A percentile compares a stretch with the other conserved stretches of the same genome.
phyloP scores from a whole-genome alignment of 2,888 invertebrate species.

The Rhingia rostrata region DNA sequence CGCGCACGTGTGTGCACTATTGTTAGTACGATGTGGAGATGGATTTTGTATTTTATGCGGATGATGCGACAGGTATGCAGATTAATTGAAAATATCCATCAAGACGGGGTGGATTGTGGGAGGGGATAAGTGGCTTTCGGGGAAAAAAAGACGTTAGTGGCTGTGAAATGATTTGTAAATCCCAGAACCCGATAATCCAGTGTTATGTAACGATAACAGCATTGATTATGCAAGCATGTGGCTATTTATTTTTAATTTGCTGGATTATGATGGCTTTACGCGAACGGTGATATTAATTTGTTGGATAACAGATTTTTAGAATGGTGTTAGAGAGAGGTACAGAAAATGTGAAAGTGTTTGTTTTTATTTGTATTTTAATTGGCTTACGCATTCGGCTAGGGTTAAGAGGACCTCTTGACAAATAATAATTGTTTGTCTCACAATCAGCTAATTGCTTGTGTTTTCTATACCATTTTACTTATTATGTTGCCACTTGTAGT shows the following conservation, averaged over 20 bases:
- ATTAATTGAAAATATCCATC: constrained; percentile 72
- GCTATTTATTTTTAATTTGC: constrained; percentile 66
- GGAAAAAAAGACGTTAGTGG: background rate
- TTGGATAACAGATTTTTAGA: constrained; percentile 11
- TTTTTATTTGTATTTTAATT: too few relatives aligned
- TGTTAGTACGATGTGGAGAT: constrained; percentile 8
- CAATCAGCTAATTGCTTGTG: too few relatives aligned
- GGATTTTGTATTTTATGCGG: constrained; percentile 20
- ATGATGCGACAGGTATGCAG: constrained; percentile 29
- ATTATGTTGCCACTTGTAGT: too few relatives aligned
- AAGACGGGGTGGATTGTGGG: constrained; percentile 5
- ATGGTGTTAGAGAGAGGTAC: too few relatives aligned
- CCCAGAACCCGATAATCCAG: constrained; percentile 59
- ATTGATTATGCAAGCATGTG: constrained; percentile 51
- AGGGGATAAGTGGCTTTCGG: background rate
- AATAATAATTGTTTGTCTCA: too few relatives aligned
- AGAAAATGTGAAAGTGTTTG: too few relatives aligned
- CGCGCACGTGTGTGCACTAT: constrained; percentile 21
- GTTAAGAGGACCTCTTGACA: too few relatives aligned
- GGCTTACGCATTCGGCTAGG: too few relatives aligned
- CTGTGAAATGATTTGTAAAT: constrained; percentile 61
- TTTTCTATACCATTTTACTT: too few relatives aligned
- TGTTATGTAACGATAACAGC: constrained; percentile 58
- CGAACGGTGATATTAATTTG: constrained; percentile 36
- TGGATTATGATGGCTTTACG: constrained; percentile 44